phyloP scores from a whole-genome alignment of 2,888 invertebrate genomes.

The Pyrocoelia pectoralis region DNA sequence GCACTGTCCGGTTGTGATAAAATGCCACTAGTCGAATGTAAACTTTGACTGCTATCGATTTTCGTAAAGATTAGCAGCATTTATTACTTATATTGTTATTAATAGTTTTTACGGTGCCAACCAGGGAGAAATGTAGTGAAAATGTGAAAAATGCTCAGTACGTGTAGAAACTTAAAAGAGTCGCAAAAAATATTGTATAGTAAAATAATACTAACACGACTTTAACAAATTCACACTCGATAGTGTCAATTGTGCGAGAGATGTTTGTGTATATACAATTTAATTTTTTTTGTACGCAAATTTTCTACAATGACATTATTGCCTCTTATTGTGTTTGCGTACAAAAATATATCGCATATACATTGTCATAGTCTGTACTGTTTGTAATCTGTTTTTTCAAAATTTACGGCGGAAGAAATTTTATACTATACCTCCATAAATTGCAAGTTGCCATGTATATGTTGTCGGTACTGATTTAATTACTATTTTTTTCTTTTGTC shows the following conservation, averaged over 20 bases:
- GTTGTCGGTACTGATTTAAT: conserved; percentile 23
- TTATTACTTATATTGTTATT: conserved; percentile 34
- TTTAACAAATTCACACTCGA: conserved; percentile 27
- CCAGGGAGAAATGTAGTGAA: conserved; percentile 42
- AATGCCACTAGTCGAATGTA: conserved; percentile 13
- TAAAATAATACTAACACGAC: conserved; percentile 30
- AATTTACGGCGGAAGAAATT: conserved; percentile 46
- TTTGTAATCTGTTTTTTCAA: conserved; percentile 37
- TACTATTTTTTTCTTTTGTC: conserved; percentile 29
- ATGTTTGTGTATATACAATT: conserved; percentile 42
- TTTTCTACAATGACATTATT: conserved; percentile 30
- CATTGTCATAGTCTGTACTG: conserved; percentile 37
- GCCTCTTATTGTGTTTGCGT: conserved; percentile 20
- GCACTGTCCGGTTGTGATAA: conserved; percentile 28
- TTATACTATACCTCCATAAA: conserved; percentile 43
- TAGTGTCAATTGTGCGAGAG: conserved; percentile 31
- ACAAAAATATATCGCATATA: conserved; percentile 32
- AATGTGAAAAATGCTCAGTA: conserved; percentile 55
- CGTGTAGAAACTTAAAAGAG: conserved; percentile 48
- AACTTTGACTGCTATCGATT: conserved; percentile 19
- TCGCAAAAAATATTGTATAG: conserved; percentile 37
- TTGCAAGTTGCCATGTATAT: conserved; percentile 27
- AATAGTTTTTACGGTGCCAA: conserved; percentile 52
- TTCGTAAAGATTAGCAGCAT: conserved; percentile 29
- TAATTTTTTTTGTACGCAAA: conserved; percentile 44